Evolutionary conservation across 2,888 invertebrate species (phyloP), one percentile per base, ranked within the genome.

Genomic region (Troglohyphantes excavatus): DNA sequence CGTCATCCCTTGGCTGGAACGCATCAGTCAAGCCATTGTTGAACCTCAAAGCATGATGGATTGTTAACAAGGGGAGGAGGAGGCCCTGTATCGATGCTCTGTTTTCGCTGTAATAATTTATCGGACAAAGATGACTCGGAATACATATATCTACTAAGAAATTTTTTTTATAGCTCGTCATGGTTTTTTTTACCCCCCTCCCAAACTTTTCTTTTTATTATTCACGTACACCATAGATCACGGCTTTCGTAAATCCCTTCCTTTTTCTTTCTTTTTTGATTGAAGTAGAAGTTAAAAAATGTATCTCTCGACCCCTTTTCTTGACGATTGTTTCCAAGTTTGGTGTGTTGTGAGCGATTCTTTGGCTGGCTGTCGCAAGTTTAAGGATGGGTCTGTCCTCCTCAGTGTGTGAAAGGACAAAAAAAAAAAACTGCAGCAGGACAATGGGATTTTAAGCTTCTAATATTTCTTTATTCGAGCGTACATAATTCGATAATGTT

Each of bases 41-140:
- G 72, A 65, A 63, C 73, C 67, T 90, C 89, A 84, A 90, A 84
- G 78, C 76, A 90, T 84, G 89, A 90, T 90, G 83, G 89, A 90
- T 90, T 73, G 65, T 59, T 21, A 53, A 53, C 53, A 53, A 29
- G 63, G 59, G 68, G 33, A 23, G 39, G 39, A 53, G 75, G 75
- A 46, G 6, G 43, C 46, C 72, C 83, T 84, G 83, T 83, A 90
- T 90, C 89, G 78, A 33, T 65, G 76, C 83, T 59, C 72, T 90
- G 89, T 90, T 90, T 90, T 90, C 89, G 65, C 83, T 90, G 89
- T 73, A 83, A 90, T 90, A 83, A 90, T 83, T 90, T 90, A 90
- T 90, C 89, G 89, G 89, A 78, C 78, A 72, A 90, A 90, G 82
- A 90, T 88, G 88, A 68, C 88, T 79, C 27, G 33, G 87, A 87